Base-by-base conservation (phyloP, 2,888 invertebrate species). In the Ochropleura leucogaster region DNA sequence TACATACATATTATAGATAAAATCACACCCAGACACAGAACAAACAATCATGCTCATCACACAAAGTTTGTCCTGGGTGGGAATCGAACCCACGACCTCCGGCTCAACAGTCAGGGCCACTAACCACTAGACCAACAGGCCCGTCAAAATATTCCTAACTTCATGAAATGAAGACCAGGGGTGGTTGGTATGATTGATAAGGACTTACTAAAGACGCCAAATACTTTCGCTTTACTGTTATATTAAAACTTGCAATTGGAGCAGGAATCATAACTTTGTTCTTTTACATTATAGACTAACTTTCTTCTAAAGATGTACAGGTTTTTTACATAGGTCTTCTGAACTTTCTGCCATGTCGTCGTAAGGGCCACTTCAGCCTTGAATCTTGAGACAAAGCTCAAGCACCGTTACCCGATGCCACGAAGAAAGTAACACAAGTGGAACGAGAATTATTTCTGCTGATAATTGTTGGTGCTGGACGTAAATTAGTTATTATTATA, bases 341-440 rank as follows among this genome's bases (percentile, higher is more conserved):
- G 75, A 8, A 30, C 0, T 59, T 66, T 60, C n/a, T 59, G 53
- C 3, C 42, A 12, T 66, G 12, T 20, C 18, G 18, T 63, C 42
- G 65, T 75, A 84, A 82, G 82, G 82, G 82, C 85, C 55, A 60
- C 46, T 63, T 79, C 68, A 90, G 90, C 55, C 62, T 73, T 77
- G 62, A 68, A 89, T 90, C 89, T 89, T 90, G 90, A 94, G 93
- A 95, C 95, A 94, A 95, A 94, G 90, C 92, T 87, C 84, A 79
- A 81, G 77, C 87, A 93, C 95, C 95, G 95, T 95, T 95, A 95
- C 87, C 80, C 87, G 77, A 87, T 85, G 86, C 89, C n/a, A 44
- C 62, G 89, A 92, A 90, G 93, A 95, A 95, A 95, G 94, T 93
- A 94, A 94, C 91, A 93, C 93, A 92, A 93, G 92, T 94, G 92